Percentiles rank a stretch among this genome's conserved stretches.
phyloP scores from a whole-genome alignment of 2,113 vertebrate genomes.

The Brachionichthys hirsutus region DNA sequence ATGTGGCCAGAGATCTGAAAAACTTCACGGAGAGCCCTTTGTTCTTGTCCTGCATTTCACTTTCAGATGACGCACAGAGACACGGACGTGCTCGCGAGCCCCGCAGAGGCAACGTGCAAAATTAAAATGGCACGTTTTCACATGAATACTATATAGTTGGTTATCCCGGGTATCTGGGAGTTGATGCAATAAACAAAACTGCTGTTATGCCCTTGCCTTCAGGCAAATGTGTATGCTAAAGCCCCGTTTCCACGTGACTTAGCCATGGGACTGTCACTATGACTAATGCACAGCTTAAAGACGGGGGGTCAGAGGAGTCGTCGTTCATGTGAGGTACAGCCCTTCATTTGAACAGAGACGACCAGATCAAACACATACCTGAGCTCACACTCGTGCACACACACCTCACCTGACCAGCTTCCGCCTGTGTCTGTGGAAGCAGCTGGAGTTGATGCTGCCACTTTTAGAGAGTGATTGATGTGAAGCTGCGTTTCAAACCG shows the following conservation, averaged over 20 bases:
- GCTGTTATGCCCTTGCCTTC: conserved; percentile 20
- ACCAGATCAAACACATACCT: background rate
- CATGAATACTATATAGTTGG: background rate
- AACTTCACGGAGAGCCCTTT: conserved; percentile 25
- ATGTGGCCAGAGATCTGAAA: conserved; percentile 30
- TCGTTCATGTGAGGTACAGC: conserved; percentile 7
- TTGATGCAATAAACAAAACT: conserved; percentile 12
- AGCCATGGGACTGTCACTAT: conserved; percentile 3
- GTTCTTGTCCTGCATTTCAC: conserved; percentile 26
- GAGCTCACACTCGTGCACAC: background rate
- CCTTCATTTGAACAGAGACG: conserved; percentile 21
- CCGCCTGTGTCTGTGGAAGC: conserved; percentile 37
- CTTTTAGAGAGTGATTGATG: conserved; percentile 58
- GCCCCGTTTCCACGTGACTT: conserved; percentile 13
- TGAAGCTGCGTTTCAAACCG: conserved; percentile 51
- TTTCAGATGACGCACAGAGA: conserved; percentile 10
- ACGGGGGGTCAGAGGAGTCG: background rate
- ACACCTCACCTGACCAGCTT: background rate
- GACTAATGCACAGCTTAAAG: background rate
- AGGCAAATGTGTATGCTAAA: conserved; percentile 34
- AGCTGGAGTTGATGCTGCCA: conserved; percentile 48
- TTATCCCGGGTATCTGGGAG: background rate
- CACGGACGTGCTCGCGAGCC: background rate
- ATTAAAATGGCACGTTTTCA: background rate
- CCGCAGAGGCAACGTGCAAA: background rate